Evolutionary conservation across 2,888 invertebrate species (phyloP).

Genomic region (Ichneumoninae sp.): DNA sequence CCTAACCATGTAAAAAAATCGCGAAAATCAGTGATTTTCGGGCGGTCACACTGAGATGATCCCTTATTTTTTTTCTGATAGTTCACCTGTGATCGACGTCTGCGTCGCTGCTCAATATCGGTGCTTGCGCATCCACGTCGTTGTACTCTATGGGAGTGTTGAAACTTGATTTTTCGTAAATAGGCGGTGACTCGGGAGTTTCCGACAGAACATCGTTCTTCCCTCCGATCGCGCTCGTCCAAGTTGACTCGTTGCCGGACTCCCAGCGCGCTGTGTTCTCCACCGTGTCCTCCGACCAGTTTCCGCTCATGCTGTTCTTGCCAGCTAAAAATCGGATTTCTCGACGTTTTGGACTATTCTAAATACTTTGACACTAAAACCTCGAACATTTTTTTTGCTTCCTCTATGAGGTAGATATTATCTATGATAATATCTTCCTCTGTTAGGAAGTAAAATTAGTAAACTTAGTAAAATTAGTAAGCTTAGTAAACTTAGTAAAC

Average conservation of each 20-base stretch:
- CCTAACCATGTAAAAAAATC: too few species aligned
- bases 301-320: constrained; percentile 79
- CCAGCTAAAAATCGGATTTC: constrained; percentile 66
- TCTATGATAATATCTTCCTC: too few species aligned
- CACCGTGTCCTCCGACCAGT: constrained; percentile 78
- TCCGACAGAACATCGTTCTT: constrained; percentile 83
- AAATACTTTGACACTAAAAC: not conserved
- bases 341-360: not conserved
- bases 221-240: constrained; percentile 74
- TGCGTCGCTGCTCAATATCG: constrained; percentile 80
- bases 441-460: too few species aligned
- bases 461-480: too few species aligned
- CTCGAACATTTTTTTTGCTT: not conserved
- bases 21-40: too few species aligned
- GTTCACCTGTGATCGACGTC: constrained; percentile 82
- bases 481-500: too few species aligned
- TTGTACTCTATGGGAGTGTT: constrained; percentile 87
- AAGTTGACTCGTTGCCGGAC: constrained; percentile 76
- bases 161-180: constrained; percentile 87
- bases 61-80: not conserved
- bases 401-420: too few species aligned
- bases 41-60: too few species aligned
- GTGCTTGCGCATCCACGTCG: constrained; percentile 85
- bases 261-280: constrained; percentile 81
- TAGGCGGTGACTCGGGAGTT: constrained; percentile 89